Evolutionary conservation across 2,888 invertebrate species (phyloP).

Genomic region (Spilarctia lutea): DNA sequence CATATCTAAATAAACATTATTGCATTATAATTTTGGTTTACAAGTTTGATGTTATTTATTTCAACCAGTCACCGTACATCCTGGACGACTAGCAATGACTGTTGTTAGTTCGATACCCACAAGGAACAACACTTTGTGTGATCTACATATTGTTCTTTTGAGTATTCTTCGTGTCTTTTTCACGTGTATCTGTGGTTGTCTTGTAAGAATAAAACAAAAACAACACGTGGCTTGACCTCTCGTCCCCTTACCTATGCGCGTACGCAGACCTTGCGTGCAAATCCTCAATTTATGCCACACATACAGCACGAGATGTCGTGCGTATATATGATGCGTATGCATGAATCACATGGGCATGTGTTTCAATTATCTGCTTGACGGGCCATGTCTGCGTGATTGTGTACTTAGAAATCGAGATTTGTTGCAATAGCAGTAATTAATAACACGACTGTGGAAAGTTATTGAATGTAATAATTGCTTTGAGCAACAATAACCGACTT

Average conservation of each 20-base stretch:
- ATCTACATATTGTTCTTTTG: too few relatives aligned
- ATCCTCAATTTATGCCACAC: not conserved
- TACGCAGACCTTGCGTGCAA: not conserved
- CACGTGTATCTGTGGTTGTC: too few relatives aligned
- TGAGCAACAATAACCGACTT: not conserved
- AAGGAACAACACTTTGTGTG: too few relatives aligned
- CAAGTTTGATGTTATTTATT: too few relatives aligned
- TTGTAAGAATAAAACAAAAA: too few relatives aligned
- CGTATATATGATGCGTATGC: not conserved
- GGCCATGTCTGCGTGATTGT: not conserved
- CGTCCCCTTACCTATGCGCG: not conserved
- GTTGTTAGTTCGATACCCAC: too few relatives aligned
- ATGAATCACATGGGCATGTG: not conserved
- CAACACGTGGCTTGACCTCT: not conserved
- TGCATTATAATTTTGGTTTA: too few relatives aligned
- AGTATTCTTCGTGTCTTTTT: too few relatives aligned
- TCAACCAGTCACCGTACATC: not conserved
- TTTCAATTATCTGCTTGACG: not conserved
- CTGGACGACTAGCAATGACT: not conserved
- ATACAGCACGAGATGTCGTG: not conserved
- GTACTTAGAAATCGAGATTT: conserved; percentile 1
- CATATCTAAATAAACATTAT: too few relatives aligned
- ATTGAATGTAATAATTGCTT: not conserved
- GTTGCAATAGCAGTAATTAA: not conserved
- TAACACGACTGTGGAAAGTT: not conserved